Evolutionary conservation across 2,888 invertebrate species (phyloP), one percentile per base, ranked within the genome.

Genomic region (Sinentomon sp.): DNA sequence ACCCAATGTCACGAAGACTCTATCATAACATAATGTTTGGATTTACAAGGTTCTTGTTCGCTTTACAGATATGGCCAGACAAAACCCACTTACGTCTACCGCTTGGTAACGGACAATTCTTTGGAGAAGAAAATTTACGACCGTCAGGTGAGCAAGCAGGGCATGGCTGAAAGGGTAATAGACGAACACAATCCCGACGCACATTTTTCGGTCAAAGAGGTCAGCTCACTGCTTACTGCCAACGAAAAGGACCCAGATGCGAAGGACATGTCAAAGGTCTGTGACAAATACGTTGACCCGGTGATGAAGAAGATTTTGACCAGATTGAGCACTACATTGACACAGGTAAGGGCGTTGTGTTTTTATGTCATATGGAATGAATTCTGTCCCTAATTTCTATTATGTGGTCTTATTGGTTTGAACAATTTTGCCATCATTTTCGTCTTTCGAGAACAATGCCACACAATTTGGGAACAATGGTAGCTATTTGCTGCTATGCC

Each of bases 111-210:
- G 53, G 94, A 97, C 53, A 85, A 83, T 53, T 87, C 85, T 43
- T 61, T 97, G 41, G 97, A 97, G 51, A 80, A 87, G 56, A 83
- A 87, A 55, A 97, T 97, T 40, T 97, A 94, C 52, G 94, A 97
- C 50, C 60, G 97, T 18, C 97, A 97, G 59, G 82, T 97, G 40
- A 87, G 82, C 52, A 94, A 94, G 50, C 87, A 92, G 55, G 92
- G 92, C 36, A 87, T 94, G 77, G 78, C 92, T 0, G 89, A 94
- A 54, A 64, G 94, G 12, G 89, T 97, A 4, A 89, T 97, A 0
- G 94, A 97, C 56, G 94, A 97, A 52, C 76, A 89, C 48, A 87
- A 92, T 53, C 89, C 92, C 0, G 87, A 94, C 50, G 85, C 87
- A 2, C 80, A 80, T 51, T 59, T 83, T 19, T 77, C 77, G 3